Conservation (phyloP, 2,888 invertebrate genomes). For the Hyposoter dolosus region DNA sequence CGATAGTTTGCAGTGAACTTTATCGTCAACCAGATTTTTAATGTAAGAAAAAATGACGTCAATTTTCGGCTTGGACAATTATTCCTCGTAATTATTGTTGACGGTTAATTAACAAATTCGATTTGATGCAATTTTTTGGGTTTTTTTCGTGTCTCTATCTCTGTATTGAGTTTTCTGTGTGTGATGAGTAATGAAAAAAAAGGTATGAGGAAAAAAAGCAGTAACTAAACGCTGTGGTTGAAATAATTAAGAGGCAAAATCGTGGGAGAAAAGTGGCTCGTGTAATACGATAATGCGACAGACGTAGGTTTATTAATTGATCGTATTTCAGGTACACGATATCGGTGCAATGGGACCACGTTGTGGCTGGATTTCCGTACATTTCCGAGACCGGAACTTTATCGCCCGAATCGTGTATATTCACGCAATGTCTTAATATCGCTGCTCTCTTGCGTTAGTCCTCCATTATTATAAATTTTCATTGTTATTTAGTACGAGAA, state of each 20-base stretch:
- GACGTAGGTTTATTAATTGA: conserved; percentile 76
- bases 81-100: neutral
- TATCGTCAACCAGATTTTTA: neutral
- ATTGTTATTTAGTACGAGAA: neutral
- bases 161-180: neutral
- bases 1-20: neutral
- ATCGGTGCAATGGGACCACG: conserved; percentile 85
- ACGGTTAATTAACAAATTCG: neutral
- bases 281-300: conserved; percentile 54
- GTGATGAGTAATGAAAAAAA: neutral
- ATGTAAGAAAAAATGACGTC: neutral
- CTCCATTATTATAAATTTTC: neutral
- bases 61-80: neutral
- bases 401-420: conserved; percentile 88
- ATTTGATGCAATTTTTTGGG: neutral
- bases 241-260: conserved; percentile 26
- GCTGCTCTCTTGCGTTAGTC: conserved; percentile 85
- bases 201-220: conserved; percentile 16
- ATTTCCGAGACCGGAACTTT: conserved; percentile 87
- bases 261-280: neutral
- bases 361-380: conserved; percentile 86
- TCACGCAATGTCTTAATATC: conserved; percentile 87
- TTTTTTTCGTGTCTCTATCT: neutral
- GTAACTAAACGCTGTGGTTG: conserved; percentile 23
- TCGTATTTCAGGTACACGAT: conserved; percentile 84